Evolutionary conservation across 2,113 vertebrate genomes (phyloP).

Genomic region (Myotis yumanensis): DNA sequence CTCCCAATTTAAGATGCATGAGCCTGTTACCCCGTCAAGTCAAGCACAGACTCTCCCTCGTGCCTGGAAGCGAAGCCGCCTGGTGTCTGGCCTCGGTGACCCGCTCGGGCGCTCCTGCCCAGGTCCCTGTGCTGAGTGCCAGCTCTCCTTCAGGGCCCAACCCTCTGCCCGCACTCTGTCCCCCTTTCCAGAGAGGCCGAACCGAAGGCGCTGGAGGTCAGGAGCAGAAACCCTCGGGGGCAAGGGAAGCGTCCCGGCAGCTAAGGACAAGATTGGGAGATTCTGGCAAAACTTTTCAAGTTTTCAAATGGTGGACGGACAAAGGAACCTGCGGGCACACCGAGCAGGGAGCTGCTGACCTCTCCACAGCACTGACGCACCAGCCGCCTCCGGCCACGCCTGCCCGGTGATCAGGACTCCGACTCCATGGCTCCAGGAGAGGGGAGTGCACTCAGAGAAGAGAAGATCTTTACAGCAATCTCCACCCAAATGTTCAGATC

Average conservation of each 20-base stretch:
- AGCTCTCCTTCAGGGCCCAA: neutral
- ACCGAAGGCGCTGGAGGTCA: too few species aligned
- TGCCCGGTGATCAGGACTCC: too few species aligned
- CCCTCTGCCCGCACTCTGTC: neutral
- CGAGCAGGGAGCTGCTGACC: neutral
- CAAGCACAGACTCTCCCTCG: neutral
- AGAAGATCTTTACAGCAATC: neutral
- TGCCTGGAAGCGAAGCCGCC: too few species aligned
- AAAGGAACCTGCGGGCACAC: neutral
- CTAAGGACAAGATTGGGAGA: neutral
- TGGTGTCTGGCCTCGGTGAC: neutral
- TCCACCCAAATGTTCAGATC: neutral
- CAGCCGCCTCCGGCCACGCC: too few species aligned
- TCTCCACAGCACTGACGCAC: accelerated
- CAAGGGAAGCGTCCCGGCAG: neutral
- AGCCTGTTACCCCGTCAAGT: neutral
- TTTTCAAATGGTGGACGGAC: neutral
- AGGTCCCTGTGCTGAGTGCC: accelerated
- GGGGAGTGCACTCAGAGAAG: neutral
- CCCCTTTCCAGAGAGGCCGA: neutral
- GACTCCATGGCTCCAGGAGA: too few species aligned
- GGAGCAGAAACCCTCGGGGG: neutral
- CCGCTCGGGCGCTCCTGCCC: too few species aligned
- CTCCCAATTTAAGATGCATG: neutral
- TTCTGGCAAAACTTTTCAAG: too few species aligned